Conservation (phyloP, 2,113 vertebrate genomes). For the Poeciliopsis prolifica region DNA sequence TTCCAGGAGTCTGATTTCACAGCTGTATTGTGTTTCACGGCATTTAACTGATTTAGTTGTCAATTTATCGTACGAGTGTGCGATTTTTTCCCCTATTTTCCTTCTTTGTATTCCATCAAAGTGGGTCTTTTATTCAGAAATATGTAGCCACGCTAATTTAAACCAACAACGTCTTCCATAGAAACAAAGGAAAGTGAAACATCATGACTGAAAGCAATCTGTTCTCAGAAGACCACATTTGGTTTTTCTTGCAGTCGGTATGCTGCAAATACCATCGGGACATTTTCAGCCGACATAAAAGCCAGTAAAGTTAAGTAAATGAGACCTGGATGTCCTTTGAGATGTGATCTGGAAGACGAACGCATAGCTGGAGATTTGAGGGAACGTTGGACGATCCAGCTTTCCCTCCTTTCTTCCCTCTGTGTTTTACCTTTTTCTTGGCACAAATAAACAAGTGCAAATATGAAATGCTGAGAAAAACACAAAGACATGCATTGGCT, state of each 20-base stretch:
- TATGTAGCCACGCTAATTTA: constrained; percentile 23
- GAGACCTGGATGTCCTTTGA: constrained; percentile 57
- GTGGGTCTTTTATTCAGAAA: constrained; percentile 38
- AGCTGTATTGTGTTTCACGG: constrained; percentile 37
- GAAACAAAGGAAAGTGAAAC: constrained; percentile 55
- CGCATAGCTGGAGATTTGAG: constrained; percentile 28
- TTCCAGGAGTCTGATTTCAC: neutral
- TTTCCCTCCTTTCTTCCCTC: constrained; percentile 18
- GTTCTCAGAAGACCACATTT: constrained; percentile 54
- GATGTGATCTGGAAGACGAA: constrained; percentile 53
- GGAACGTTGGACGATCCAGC: constrained; percentile 29
- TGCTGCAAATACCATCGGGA: constrained; percentile 40
- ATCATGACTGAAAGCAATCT: constrained; percentile 44
- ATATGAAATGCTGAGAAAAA: constrained; percentile 37
- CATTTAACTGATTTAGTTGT: constrained; percentile 26
- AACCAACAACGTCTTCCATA: constrained; percentile 45
- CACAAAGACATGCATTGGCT: constrained; percentile 6
- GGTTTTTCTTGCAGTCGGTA: constrained; percentile 46
- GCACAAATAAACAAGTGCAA: constrained; percentile 33
- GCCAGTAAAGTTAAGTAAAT: constrained; percentile 34
- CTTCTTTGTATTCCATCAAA: constrained; percentile 34
- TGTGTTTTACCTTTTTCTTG: constrained; percentile 37
- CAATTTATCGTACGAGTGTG: constrained; percentile 41
- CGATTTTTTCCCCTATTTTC: constrained; percentile 34
- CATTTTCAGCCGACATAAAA: constrained; percentile 52